These are phyloP conservation scores for Drosophila littoralis DNA, from an alignment of 1,140 invertebrate genomes.

Conservation along the genomic window DNA sequence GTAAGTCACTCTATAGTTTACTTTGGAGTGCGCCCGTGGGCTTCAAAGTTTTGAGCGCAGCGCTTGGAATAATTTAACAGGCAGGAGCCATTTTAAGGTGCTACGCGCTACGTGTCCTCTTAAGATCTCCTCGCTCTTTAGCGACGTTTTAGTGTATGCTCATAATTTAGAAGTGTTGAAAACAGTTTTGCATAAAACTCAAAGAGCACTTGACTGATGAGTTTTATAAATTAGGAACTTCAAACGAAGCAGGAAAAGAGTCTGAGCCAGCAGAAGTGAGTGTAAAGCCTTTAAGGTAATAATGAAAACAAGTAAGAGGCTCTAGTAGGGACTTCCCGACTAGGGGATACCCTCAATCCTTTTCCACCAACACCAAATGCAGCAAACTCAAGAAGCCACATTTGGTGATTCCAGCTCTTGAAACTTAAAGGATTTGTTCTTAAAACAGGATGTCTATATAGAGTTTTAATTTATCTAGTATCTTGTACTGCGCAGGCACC, in stretches of 20 bases:
- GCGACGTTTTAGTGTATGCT: conserved; percentile 49
- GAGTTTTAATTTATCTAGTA: no score
- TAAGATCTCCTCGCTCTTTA: conserved; percentile 25
- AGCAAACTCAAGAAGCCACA: background rate
- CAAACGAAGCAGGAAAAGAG: conserved; percentile 4
- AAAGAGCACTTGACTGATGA: conserved; percentile 63
- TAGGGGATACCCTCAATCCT: no score
- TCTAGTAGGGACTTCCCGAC: no score
- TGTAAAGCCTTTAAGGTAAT: conserved; percentile 10
- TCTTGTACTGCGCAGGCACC: no score
- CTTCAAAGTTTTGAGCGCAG: conserved; percentile 45
- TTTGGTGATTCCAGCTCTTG: no score
- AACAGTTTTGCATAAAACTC: conserved; percentile 52
- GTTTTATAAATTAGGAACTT: conserved; percentile 44
- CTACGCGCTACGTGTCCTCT: conserved; percentile 23
- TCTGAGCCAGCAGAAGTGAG: background rate
- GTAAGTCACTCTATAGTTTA: conserved; percentile 51
- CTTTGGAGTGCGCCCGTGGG: conserved; percentile 22
- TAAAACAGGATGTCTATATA: no score
- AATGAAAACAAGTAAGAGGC: background rate
- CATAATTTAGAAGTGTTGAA: conserved; percentile 63
- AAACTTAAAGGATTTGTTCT: no score
- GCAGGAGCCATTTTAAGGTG: conserved; percentile 31
- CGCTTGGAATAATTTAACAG: conserved; percentile 60
- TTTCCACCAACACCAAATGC: no score